Evolutionary conservation across 2,888 invertebrate genomes (phyloP).

Genomic region (Apamea epomidion): DNA sequence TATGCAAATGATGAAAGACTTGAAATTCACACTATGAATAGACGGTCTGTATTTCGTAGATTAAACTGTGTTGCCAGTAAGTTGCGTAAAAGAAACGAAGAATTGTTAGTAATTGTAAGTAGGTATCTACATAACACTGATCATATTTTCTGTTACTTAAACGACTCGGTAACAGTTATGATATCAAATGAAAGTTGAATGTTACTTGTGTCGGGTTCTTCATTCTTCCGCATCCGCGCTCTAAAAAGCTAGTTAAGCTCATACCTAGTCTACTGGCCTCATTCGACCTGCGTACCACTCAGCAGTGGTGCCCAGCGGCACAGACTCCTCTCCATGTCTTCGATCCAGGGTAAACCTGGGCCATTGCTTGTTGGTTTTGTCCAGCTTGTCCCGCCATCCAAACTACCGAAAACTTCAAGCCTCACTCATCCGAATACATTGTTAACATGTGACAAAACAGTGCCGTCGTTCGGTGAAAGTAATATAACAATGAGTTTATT

Average conservation of each 20-base stretch:
- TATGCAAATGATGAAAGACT: not conserved
- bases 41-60: not conserved
- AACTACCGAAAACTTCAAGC: slow-evolving; percentile 7
- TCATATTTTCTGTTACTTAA: slow-evolving; percentile 5
- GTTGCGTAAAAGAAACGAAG: slow-evolving; percentile 14
- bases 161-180: slow-evolving; percentile 1
- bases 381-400: not conserved
- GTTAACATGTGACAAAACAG: slow-evolving; percentile 37
- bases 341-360: not conserved
- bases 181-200: slow-evolving; percentile 29
- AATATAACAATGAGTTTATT: slow-evolving; percentile 61
- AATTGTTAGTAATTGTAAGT: slow-evolving; percentile 3
- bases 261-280: slow-evolving; percentile 3
- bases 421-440: slow-evolving; percentile 36
- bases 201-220: not conserved
- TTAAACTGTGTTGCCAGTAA: not conserved
- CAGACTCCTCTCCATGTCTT: not conserved
- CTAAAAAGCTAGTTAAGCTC: not conserved
- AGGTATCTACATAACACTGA: not conserved
- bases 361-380: not conserved
- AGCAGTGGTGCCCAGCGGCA: not conserved
- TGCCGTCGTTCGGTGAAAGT: slow-evolving; percentile 58
- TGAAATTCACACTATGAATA: not conserved
- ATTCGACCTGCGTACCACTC: not conserved
- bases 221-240: not conserved